Conservation (phyloP, 92 coral and sea anemone species). For the Micromussa lordhowensis region DNA sequence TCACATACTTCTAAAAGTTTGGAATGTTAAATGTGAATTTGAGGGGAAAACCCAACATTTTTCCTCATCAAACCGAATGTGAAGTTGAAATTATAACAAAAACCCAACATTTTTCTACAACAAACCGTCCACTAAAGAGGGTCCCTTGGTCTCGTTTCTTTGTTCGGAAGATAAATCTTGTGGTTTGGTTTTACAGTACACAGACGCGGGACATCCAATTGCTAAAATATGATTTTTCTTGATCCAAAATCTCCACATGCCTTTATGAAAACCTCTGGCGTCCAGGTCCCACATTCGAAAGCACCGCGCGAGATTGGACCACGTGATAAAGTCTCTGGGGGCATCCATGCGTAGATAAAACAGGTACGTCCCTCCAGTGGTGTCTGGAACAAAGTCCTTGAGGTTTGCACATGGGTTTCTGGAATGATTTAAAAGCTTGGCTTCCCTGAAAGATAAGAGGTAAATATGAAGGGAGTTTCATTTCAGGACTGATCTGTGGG, state of each 20-base stretch:
- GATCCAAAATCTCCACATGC: conserved; percentile 85
- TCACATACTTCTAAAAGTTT: background rate
- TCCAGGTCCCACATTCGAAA: conserved; percentile 85
- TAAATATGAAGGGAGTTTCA: background rate
- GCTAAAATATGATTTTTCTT: conserved; percentile 76
- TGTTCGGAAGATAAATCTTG: conserved; percentile 41
- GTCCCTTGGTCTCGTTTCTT: conserved; percentile 59
- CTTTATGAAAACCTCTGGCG: conserved; percentile 76
- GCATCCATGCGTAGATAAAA: conserved; percentile 69
- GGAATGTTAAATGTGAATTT: background rate
- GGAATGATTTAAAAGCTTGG: conserved; percentile 73
- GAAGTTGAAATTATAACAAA: background rate
- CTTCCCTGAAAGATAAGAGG: conserved; percentile 36
- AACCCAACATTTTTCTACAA: background rate
- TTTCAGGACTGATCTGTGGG: too few relatives aligned
- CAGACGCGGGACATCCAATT: conserved; percentile 82
- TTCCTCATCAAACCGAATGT: too few relatives aligned
- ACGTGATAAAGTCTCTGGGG: conserved; percentile 63
- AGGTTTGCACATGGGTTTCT: conserved; percentile 74
- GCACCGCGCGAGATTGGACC: conserved; percentile 81
- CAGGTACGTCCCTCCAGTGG: conserved; percentile 60
- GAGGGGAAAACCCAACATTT: too few relatives aligned
- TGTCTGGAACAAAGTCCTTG: conserved; percentile 73
- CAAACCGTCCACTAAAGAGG: background rate
- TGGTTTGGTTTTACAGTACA: conserved; percentile 70